A percentile compares a stretch with the other conserved stretches of the same genome.
phyloP scores from a whole-genome alignment of 2,797 vertebrate genomes.

The Manis javanica region DNA sequence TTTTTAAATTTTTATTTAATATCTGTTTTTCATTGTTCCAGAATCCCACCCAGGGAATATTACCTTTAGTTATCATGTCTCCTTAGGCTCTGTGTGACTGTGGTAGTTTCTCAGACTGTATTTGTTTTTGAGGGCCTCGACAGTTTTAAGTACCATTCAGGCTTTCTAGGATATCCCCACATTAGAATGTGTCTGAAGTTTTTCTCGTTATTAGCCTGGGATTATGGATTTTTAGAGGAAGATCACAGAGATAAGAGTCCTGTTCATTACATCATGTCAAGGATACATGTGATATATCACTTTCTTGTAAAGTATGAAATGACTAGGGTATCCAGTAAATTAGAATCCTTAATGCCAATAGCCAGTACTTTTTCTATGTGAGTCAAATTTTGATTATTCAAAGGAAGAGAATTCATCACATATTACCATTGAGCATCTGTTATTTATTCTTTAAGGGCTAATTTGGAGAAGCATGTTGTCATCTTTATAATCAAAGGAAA shows the following conservation, averaged over 20 bases:
- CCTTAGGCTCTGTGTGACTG: background rate
- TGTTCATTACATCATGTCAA: too few species aligned
- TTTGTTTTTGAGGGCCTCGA: too few species aligned
- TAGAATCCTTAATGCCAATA: background rate
- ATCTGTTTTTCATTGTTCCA: background rate
- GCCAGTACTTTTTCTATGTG: background rate
- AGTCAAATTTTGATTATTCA: background rate
- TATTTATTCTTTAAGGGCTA: conserved; percentile 7
- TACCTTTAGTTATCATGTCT: background rate
- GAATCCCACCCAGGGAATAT: background rate
- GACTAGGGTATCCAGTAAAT: background rate
- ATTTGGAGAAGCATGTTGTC: background rate
- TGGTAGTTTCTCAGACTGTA: too few species aligned
- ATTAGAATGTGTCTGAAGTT: too few species aligned
- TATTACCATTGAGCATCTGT: background rate
- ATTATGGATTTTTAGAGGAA: too few species aligned
- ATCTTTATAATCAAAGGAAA: background rate
- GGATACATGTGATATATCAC: too few species aligned
- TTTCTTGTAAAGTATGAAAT: background rate
- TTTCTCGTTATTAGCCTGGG: too few species aligned
- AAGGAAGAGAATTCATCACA: background rate
- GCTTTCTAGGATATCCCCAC: too few species aligned
- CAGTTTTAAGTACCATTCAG: too few species aligned
- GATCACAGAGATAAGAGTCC: too few species aligned
- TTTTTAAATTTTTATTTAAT: background rate